Percentiles rank a stretch among this genome's conserved stretches.
Evolutionary conservation across 2,113 vertebrate genomes (phyloP).

Genomic region (Chelonoidis abingdonii): DNA sequence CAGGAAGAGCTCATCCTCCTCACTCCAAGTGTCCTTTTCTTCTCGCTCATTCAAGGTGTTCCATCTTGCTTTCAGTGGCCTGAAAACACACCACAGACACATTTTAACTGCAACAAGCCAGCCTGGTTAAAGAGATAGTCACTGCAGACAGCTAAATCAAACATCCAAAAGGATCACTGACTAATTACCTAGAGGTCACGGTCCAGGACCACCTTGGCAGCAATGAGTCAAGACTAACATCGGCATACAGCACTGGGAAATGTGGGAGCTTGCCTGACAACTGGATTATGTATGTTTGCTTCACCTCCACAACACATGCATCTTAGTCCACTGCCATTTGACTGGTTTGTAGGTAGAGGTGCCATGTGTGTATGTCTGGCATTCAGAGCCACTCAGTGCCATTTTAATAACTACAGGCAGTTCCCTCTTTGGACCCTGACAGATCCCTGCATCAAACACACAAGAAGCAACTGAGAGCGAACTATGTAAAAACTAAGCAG

Average conservation of each 20-base stretch:
- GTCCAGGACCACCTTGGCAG: not conserved
- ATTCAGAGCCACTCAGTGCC: not conserved
- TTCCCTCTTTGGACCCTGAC: not conserved
- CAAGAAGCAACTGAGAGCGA: not conserved
- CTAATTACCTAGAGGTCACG: not conserved
- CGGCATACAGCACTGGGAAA: rapidly evolving
- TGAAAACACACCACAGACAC: conserved; percentile 49
- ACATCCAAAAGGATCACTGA: no score
- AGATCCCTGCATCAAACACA: not conserved
- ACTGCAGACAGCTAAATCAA: not conserved
- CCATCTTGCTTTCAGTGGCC: conserved; percentile 46
- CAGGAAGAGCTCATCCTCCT: conserved; percentile 80
- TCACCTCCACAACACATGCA: not conserved
- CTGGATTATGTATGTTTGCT: rapidly evolving
- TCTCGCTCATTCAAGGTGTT: conserved; percentile 48
- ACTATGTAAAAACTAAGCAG: not conserved
- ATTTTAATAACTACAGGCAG: not conserved
- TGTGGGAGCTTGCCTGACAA: rapidly evolving
- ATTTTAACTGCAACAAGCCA: not conserved
- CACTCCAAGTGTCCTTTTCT: conserved; percentile 79
- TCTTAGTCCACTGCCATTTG: not conserved
- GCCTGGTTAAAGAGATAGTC: not conserved
- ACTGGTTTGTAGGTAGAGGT: not conserved
- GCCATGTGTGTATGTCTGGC: not conserved
- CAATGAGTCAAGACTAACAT: not conserved